Evolutionary conservation across 2,888 invertebrate genomes (phyloP), one percentile per base, ranked within the genome.

Genomic region (Melikaiella ostensackeni): DNA sequence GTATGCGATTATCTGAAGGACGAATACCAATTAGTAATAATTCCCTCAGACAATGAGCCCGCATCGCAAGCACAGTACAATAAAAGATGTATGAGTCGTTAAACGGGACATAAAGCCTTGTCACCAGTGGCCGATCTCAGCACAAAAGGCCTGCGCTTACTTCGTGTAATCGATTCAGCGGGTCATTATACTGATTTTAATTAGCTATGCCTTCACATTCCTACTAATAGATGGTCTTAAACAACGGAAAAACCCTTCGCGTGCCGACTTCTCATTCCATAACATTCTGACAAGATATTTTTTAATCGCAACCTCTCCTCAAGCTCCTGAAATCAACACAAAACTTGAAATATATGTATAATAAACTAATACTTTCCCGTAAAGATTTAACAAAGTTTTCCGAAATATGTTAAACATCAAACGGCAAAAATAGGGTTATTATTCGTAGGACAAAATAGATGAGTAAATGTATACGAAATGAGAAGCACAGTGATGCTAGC

Each of bases 21-120:
- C 88, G 83, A 85, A 81, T 81, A 81, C 85, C 87, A 88, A 88
- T 88, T 88, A 88, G 88, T 87, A 86, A 87, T 87, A 87, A 88
- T 86, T 88, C 84, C 81, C 83, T 75, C 84, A 85, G 87, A 87
- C 88, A 88, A 86, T 87, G 84, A 83, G 84, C 88, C 87, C 88
- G 88, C 85, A 86, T 87, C 81, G 83, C 80, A 73, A 82, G 78
- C 80, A 64, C 76, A 76, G 77, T 70, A 82, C 77, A 80, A 82
- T 81, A 79, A 79, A 82, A 80, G 70, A 70, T 70, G 70, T 70
- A 81, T 77, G 66, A 77, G 77, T 70, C 64, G 70, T 62, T 61
- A 74, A 76, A 77, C 75, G 76, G 73, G 75, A 73, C 46, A 64
- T 59, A 64, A 55, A 70, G 77, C 61, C 79, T 79, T 66, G 75